These are phyloP conservation scores for Hestina assimilis DNA, from an alignment of 1,140 invertebrate genomes.

Conservation along the genomic window DNA sequence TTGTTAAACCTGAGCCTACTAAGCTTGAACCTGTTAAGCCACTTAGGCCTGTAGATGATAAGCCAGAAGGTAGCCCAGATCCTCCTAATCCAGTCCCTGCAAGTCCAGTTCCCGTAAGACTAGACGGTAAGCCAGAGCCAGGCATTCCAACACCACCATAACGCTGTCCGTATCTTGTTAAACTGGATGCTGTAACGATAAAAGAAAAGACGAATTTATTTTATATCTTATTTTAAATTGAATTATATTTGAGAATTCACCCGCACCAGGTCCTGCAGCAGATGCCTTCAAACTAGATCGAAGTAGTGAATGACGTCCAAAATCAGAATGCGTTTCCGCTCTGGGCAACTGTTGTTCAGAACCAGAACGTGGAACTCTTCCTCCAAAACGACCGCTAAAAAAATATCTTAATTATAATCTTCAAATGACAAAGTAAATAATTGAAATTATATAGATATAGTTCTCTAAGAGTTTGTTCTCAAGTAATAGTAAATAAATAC, in stretches of 20 bases:
- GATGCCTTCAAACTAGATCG: constrained; percentile 86
- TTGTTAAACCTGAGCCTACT: constrained; percentile 60
- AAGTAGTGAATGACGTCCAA: constrained; percentile 85
- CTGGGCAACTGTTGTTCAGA: constrained; percentile 91
- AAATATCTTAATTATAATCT: constrained; percentile 4
- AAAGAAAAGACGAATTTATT: too few species aligned
- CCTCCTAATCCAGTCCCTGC: constrained; percentile 46
- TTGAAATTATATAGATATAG: not conserved
- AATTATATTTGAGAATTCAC: too few species aligned
- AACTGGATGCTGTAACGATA: constrained; percentile 44
- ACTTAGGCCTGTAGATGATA: constrained; percentile 61
- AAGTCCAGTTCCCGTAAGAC: constrained; percentile 51
- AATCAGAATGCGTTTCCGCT: constrained; percentile 86
- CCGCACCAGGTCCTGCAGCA: constrained; percentile 48
- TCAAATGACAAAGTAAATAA: not conserved
- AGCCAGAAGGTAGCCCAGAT: constrained; percentile 55
- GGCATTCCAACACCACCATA: constrained; percentile 68
- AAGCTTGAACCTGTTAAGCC: constrained; percentile 65
- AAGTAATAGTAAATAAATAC: not conserved
- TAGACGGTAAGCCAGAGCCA: constrained; percentile 51
- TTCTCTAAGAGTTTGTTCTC: not conserved
- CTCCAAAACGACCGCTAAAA: constrained; percentile 51
- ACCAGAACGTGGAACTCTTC: constrained; percentile 86
- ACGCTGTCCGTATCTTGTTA: constrained; percentile 67
- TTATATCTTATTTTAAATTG: too few species aligned